phyloP scores from a whole-genome alignment of 2,113 vertebrate species.

The Atrichornis clamosus region DNA sequence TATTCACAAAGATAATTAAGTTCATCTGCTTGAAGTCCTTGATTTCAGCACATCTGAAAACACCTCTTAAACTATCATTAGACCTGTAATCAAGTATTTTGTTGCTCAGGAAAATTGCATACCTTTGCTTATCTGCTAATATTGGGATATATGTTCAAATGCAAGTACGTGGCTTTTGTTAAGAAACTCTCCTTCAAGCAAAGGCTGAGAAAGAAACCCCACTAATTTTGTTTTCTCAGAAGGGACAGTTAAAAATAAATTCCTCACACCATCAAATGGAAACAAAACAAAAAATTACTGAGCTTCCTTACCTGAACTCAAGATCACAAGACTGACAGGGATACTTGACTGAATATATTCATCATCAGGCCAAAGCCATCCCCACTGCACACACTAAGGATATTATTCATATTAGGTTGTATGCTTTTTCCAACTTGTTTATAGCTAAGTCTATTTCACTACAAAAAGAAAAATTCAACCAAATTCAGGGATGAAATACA shows the following conservation, averaged over 20 bases:
- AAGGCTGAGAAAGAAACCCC: background rate
- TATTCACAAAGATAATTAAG: conserved; percentile 71
- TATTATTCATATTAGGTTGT: background rate
- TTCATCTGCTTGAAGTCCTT: conserved; percentile 65
- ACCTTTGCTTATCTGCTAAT: conserved; percentile 54
- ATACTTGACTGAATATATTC: background rate
- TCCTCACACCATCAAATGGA: background rate
- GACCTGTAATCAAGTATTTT: conserved; percentile 71
- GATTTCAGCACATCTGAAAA: conserved; percentile 67
- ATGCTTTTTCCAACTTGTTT: background rate
- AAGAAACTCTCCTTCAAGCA: background rate
- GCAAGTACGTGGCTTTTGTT: conserved; percentile 34
- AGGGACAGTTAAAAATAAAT: background rate
- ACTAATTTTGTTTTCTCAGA: background rate
- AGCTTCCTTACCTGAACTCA: background rate
- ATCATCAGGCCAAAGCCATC: background rate
- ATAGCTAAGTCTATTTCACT: background rate
- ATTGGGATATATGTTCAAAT: background rate
- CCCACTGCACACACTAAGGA: background rate
- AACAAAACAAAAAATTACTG: background rate
- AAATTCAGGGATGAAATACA: background rate
- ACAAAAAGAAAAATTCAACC: background rate
- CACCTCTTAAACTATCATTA: conserved; percentile 70
- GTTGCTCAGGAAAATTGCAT: conserved; percentile 56
- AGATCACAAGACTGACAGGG: background rate